Percentiles rank a stretch among this genome's conserved stretches.
Evolutionary conservation across 2,888 invertebrate genomes (phyloP).

Genomic region (Xanthia icteritia): DNA sequence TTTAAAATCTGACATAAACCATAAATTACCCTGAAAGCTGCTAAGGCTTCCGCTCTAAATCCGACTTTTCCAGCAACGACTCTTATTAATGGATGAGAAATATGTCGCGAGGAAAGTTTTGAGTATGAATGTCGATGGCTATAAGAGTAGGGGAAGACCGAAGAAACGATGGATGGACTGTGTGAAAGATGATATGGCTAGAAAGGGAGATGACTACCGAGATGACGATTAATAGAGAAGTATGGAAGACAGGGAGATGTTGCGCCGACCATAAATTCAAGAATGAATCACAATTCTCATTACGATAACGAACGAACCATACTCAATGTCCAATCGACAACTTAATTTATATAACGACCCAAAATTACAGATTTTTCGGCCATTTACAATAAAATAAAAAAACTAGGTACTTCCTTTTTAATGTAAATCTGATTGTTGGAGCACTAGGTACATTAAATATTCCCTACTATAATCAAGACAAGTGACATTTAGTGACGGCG

Average conservation of each 20-base stretch:
- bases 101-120: no score
- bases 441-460: slow-evolving; percentile 20
- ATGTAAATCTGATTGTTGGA: background rate
- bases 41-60: background rate
- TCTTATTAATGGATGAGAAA: background rate
- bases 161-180: no score
- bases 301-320: background rate
- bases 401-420: background rate
- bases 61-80: background rate
- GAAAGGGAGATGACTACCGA: no score
- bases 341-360: background rate
- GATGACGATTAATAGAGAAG: no score
- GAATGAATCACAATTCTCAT: slow-evolving; percentile 19
- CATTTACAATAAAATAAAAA: slow-evolving; percentile 5
- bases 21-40: no score
- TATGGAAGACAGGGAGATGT: no score
- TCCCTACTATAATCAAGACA: slow-evolving; percentile 51
- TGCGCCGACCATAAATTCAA: background rate
- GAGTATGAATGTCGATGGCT: no score
- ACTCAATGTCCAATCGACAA: background rate
- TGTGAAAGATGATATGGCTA: no score
- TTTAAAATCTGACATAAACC: no score
- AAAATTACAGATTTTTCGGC: slow-evolving; percentile 21
- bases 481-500: slow-evolving; percentile 65
- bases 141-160: no score